Conservation (phyloP, 2,797 vertebrate genomes). For the Hemibagrus guttatus region DNA sequence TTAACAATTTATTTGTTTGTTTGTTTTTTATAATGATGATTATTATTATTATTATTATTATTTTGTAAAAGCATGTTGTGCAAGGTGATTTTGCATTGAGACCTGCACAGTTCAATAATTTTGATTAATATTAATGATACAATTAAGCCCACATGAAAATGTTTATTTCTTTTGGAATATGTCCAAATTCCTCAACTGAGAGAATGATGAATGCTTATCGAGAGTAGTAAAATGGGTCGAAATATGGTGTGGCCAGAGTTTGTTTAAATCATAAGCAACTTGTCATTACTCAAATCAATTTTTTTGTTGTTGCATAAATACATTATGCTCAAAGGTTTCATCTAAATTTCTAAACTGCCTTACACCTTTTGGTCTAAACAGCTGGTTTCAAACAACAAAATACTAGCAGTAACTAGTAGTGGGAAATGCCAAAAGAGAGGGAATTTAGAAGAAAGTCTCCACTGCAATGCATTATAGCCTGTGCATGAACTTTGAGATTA, state of each 20-base stretch:
- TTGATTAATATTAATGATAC: no score
- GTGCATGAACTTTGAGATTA: conserved; percentile 51
- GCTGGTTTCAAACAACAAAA: neutral
- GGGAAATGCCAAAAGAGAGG: conserved; percentile 20
- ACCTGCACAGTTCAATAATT: neutral
- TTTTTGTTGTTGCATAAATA: neutral
- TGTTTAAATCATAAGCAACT: neutral
- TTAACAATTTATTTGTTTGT: neutral
- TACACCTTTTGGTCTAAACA: neutral
- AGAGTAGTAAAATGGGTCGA: neutral
- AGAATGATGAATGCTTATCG: neutral
- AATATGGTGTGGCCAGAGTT: neutral
- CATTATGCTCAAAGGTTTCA: neutral
- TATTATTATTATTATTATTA: no score
- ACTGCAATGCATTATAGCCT: conserved; percentile 34
- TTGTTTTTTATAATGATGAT: no score
- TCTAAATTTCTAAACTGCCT: neutral
- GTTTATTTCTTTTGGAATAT: neutral
- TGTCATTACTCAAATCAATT: neutral
- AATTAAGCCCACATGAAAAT: neutral
- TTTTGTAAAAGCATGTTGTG: neutral
- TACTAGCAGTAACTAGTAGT: neutral
- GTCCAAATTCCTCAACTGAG: neutral
- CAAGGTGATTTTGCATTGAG: neutral
- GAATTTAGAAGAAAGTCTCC: conserved; percentile 14